phyloP scores from a whole-genome alignment of 2,113 vertebrate genomes.

The Heliornis fulica region DNA sequence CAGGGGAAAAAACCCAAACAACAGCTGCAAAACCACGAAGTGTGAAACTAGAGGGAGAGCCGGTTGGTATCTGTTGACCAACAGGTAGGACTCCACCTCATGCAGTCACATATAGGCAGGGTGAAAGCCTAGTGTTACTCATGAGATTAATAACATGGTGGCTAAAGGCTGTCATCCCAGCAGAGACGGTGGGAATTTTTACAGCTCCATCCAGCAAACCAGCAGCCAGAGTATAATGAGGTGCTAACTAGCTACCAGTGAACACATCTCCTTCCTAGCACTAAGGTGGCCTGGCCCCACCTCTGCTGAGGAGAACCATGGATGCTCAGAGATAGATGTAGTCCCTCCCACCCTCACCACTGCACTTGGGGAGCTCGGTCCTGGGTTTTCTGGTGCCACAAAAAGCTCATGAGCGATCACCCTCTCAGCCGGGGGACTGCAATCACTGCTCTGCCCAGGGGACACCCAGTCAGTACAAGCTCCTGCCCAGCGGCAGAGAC shows the following conservation, averaged over 20 bases:
- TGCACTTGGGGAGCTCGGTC: accelerated
- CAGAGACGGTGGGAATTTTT: not conserved
- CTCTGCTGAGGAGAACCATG: not conserved
- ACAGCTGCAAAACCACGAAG: not conserved
- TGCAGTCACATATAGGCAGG: not conserved
- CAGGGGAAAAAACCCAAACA: not conserved
- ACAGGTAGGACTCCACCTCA: not conserved
- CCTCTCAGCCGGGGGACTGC: not conserved
- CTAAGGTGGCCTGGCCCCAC: not conserved
- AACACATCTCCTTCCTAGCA: not conserved
- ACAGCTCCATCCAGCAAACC: not conserved
- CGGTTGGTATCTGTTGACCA: not conserved
- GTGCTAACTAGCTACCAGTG: not conserved
- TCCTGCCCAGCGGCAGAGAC: not conserved
- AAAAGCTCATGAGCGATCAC: not conserved
- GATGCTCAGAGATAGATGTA: not conserved
- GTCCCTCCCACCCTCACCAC: not conserved
- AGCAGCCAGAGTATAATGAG: not conserved
- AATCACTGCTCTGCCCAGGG: not conserved
- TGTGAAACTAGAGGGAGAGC: not conserved
- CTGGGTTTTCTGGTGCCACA: not conserved
- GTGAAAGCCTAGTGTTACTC: not conserved
- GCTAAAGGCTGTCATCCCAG: not conserved
- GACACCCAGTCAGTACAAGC: not conserved
- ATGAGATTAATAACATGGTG: not conserved